Percentiles rank a stretch among this genome's conserved stretches.
These are phyloP conservation scores for Platerodrilus igneus DNA, from an alignment of 2,888 invertebrate genomes.

Conservation along the genomic window DNA sequence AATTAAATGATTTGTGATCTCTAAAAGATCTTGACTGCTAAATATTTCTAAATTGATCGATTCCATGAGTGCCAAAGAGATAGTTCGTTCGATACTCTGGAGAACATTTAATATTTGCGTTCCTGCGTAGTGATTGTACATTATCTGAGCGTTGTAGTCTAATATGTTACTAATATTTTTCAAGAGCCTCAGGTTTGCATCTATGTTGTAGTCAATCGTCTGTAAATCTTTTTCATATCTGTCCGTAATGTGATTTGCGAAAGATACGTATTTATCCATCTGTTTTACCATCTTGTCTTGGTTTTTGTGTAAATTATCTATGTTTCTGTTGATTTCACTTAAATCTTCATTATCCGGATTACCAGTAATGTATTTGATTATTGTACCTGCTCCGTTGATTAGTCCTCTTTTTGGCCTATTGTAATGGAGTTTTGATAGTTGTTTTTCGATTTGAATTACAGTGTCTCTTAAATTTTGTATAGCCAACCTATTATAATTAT, in stretches of 20 bases:
- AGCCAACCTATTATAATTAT: background rate
- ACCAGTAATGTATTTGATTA: conserved; percentile 18
- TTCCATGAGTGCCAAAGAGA: conserved; percentile 16
- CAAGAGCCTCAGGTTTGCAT: conserved; percentile 5
- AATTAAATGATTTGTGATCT: conserved; percentile 17
- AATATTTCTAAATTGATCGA: conserved; percentile 20
- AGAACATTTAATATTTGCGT: conserved; percentile 11
- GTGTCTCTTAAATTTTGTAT: conserved; percentile 13
- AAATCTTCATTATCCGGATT: conserved; percentile 21
- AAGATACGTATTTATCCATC: conserved; percentile 17
- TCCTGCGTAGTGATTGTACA: conserved; percentile 16
- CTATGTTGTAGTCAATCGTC: conserved; percentile 8
- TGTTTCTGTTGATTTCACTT: conserved; percentile 19
- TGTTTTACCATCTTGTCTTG: conserved; percentile 17
- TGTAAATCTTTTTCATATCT: conserved; percentile 15
- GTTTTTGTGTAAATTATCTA: conserved; percentile 15
- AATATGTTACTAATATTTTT: conserved; percentile 9
- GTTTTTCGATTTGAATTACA: conserved; percentile 23
- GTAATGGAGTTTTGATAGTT: conserved; percentile 21
- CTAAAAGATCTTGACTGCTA: conserved; percentile 12
- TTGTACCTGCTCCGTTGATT: conserved; percentile 17
- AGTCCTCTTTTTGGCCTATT: conserved; percentile 14
- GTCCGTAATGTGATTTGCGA: conserved; percentile 22
- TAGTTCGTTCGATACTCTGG: conserved; percentile 19
- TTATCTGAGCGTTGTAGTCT: conserved; percentile 9